phyloP scores from a whole-genome alignment of 2,888 invertebrate genomes.

The Oligia strigilis region DNA sequence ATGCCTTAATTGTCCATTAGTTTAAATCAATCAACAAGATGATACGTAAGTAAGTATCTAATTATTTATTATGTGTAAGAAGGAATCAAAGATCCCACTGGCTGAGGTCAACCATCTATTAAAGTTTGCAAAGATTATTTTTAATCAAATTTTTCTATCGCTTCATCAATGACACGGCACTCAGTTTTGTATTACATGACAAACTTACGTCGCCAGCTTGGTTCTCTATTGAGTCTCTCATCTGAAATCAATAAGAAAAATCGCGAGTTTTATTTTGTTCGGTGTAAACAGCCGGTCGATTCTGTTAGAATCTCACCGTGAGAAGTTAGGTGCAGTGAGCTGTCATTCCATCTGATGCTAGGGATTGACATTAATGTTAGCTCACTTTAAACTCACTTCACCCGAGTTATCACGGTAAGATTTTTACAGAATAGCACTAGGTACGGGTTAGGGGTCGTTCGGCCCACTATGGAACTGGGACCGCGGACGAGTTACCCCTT shows the following conservation, averaged over 20 bases:
- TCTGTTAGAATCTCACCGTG: no score
- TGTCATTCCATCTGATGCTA: no score
- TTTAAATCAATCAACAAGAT: not conserved
- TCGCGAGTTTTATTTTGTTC: not conserved
- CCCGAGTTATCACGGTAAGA: no score
- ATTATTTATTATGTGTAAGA: not conserved
- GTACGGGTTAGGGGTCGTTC: not conserved
- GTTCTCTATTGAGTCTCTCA: conserved; percentile 15
- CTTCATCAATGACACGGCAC: not conserved
- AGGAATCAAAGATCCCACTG: not conserved
- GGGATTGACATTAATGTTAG: no score
- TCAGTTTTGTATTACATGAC: not conserved
- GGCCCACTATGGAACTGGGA: no score
- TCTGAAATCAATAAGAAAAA: conserved; percentile 35
- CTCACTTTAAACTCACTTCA: no score
- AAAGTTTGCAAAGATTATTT: not conserved
- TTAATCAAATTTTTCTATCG: no score
- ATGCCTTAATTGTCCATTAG: no score
- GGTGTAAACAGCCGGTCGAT: not conserved
- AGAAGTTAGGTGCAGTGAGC: no score
- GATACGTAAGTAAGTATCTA: no score
- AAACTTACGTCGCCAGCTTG: conserved; percentile 41
- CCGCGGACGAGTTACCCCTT: no score
- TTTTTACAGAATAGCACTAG: no score
- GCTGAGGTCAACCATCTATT: not conserved